phyloP scores from a whole-genome alignment of 53 echinoderm and acorn worm species.

The Patiria pectinifera region DNA sequence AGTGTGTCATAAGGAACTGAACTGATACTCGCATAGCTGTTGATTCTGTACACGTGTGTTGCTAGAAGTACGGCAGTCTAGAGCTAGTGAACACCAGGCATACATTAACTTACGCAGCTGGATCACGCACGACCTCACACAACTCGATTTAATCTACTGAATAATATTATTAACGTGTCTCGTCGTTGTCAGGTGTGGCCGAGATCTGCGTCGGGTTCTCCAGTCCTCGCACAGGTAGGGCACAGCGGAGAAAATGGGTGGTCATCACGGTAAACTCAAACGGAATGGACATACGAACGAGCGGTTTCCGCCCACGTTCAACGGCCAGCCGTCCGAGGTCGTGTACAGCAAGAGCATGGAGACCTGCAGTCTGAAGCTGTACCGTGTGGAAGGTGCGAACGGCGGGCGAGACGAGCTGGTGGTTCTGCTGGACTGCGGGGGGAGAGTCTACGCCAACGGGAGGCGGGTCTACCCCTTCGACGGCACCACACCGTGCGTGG shows the following conservation, averaged over 20 bases:
- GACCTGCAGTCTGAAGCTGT: constrained; percentile 93
- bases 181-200: constrained; percentile 37
- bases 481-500: constrained; percentile 54
- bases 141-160: constrained; percentile 18
- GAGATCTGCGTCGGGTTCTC: neutral
- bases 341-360: constrained; percentile 93
- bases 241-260: constrained; percentile 42
- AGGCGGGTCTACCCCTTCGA: constrained; percentile 95
- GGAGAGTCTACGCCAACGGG: constrained; percentile 94
- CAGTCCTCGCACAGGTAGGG: neutral
- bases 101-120: neutral
- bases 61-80: neutral
- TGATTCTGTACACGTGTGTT: constrained; percentile 52
- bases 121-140: neutral
- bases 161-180: neutral
- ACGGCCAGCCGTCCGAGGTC: constrained; percentile 89
- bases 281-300: constrained; percentile 44
- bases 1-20: neutral
- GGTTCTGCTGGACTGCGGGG: constrained; percentile 93
- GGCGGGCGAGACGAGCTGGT: constrained; percentile 84
- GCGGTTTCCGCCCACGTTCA: constrained; percentile 32
- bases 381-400: constrained; percentile 76
- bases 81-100: neutral
- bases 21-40: constrained; percentile 21
- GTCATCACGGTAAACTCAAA: constrained; percentile 58